Base-by-base conservation (phyloP, 2,888 invertebrate species). In the Cartodere bifasciata region DNA sequence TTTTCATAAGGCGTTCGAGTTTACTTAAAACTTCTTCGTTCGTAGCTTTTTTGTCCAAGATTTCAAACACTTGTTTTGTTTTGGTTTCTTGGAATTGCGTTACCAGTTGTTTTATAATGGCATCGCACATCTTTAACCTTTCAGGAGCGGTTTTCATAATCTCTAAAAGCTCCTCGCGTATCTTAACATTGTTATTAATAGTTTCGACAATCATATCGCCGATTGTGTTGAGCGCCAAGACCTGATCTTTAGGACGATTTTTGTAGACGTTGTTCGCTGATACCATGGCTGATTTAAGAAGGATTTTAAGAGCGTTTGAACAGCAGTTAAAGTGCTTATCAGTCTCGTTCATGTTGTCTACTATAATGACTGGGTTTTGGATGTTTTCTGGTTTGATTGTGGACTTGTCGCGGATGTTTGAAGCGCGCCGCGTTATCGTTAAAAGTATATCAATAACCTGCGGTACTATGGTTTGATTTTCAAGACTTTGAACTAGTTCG, bases 261-360 rank as follows among this genome's bases (percentile, higher is more conserved):
- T 60, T 60, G 39, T 56, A 58, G 1, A 58, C 55, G 25, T 59
- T 56, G 35, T 58, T 59, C 4, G 58, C 60, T 9, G 58, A 56
- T 2, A 56, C 55, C 27, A 58, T 38, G 6, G 58, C 53, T 2
- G 57, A 54, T 45, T 60, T 60, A 27, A 61, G 46, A 9, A 58
- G 41, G 20, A 53, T 50, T 44, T 57, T 57, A 29, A 61, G 37
- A 40, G 49, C 51, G 13, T 47, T 48, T 4, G 50, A 49, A 12
- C 46, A 46, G 10, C 40, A 39, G 25, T 55, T 47, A 34, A 56
- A 53, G 37, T 50, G 54, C 13, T 47, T 41, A 37, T 56, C 56
- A 1, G 43, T 39, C 32, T 55, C 56, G 5, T 48, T 48, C 13
- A 49, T 40, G 32, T 44, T 48, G 16, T 43, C 37, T 14, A 47